phyloP scores from a whole-genome alignment of 2,888 invertebrate genomes.

The Melitaea athalia region DNA sequence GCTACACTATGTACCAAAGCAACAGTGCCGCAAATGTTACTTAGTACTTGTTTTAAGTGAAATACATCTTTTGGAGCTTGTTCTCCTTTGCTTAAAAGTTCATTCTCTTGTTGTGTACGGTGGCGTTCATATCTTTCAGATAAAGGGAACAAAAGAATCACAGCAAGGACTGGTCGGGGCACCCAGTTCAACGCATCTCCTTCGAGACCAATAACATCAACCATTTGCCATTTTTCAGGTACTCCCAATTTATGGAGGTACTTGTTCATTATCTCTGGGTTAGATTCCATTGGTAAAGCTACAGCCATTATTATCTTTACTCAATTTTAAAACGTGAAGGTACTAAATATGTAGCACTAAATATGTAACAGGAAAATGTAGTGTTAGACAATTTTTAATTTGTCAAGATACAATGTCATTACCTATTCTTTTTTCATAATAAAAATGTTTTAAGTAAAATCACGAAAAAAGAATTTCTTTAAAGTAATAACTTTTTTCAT shows the following conservation, averaged over 20 bases:
- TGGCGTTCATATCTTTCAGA: conserved; percentile 88
- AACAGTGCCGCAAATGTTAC: conserved; percentile 97
- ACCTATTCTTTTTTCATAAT: background rate
- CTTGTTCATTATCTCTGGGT: conserved; percentile 84
- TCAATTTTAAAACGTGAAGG: background rate
- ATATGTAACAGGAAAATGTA: background rate
- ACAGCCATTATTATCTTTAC: conserved; percentile 50
- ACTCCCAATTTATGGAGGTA: conserved; percentile 91
- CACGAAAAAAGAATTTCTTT: background rate
- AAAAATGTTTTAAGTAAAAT: background rate
- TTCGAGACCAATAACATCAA: conserved; percentile 96
- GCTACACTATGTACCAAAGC: conserved; percentile 96
- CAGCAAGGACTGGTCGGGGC: conserved; percentile 91
- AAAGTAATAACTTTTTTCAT: background rate
- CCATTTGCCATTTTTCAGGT: conserved; percentile 89
- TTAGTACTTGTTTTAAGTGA: conserved; percentile 93
- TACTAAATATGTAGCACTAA: background rate
- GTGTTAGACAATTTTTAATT: background rate
- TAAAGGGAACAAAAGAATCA: conserved; percentile 93
- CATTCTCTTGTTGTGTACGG: conserved; percentile 84
- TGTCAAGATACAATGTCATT: conserved; percentile 5
- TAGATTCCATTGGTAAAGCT: conserved; percentile 78
- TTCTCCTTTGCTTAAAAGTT: conserved; percentile 80
- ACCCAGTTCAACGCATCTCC: conserved; percentile 91
- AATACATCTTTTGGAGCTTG: conserved; percentile 86